Evolutionary conservation across 1,140 invertebrate genomes (phyloP).

Genomic region (Apolygus lucorum): DNA sequence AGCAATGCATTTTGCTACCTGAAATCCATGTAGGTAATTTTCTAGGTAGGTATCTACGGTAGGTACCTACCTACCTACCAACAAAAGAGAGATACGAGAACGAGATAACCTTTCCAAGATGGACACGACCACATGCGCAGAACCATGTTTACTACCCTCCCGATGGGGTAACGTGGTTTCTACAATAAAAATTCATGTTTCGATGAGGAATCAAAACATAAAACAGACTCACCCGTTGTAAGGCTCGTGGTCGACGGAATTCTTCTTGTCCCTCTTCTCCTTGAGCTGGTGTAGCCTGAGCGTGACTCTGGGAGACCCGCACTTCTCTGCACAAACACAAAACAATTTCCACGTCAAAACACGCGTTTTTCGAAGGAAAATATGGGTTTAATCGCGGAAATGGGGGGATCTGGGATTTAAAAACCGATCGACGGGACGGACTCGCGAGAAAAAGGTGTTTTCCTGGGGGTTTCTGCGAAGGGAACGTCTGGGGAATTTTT

Average conservation of each 20-base stretch:
- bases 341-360: background rate
- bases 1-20: too few species aligned
- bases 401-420: background rate
- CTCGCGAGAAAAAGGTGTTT: background rate
- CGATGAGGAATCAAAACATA: too few species aligned
- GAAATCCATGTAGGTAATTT: too few species aligned
- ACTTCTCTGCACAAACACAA: constrained; percentile 24
- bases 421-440: background rate
- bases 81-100: too few species aligned
- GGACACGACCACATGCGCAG: too few species aligned
- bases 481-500: background rate
- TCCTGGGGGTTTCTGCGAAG: background rate
- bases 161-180: too few species aligned
- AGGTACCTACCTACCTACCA: too few species aligned
- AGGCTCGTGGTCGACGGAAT: constrained; percentile 25
- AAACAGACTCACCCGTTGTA: constrained; percentile 3
- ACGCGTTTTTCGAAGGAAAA: background rate
- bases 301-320: constrained; percentile 47
- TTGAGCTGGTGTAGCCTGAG: constrained; percentile 49
- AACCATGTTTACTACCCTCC: too few species aligned
- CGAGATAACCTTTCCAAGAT: too few species aligned
- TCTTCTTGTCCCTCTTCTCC: constrained; percentile 36
- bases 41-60: too few species aligned
- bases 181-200: too few species aligned
- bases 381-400: background rate